Percentiles rank a stretch among this genome's conserved stretches.
Conservation (phyloP, 2,888 invertebrate genomes). For the Agelastica alni region DNA sequence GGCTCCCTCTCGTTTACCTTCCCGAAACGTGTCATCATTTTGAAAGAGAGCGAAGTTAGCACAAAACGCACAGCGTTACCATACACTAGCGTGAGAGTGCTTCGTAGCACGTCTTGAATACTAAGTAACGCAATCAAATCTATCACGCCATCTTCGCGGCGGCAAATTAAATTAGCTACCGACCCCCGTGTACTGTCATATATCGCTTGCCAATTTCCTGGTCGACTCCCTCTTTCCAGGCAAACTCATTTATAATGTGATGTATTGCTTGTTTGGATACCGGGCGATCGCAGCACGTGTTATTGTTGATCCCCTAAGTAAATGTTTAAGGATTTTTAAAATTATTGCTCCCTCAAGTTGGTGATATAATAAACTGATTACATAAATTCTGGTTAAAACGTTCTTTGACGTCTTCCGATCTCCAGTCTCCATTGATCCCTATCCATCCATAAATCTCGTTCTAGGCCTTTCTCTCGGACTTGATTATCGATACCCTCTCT, state of each 20-base stretch:
- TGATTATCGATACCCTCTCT: no score
- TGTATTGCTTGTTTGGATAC: constrained; percentile 33
- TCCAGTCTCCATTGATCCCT: no score
- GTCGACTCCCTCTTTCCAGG: constrained; percentile 31
- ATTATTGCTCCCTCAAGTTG: no score
- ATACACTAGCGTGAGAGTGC: constrained; percentile 23
- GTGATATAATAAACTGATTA: no score
- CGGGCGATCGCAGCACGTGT: constrained; percentile 11
- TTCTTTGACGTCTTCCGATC: no score
- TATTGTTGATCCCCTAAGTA: not conserved
- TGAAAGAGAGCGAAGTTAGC: constrained; percentile 30
- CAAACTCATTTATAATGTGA: constrained; percentile 35
- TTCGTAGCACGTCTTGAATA: constrained; percentile 34
- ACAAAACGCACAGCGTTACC: constrained; percentile 13
- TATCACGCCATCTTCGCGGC: constrained; percentile 45
- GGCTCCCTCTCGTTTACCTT: constrained; percentile 37
- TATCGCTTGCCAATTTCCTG: constrained; percentile 52
- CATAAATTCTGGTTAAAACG: no score
- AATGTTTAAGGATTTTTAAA: not conserved
- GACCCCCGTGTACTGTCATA: constrained; percentile 48
- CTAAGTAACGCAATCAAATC: constrained; percentile 46
- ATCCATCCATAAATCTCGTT: no score
- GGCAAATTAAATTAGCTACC: constrained; percentile 50
- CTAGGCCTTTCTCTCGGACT: no score
- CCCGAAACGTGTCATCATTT: constrained; percentile 43